Conservation (phyloP, 2,888 invertebrate species). For the Drosophila melanosoma region DNA sequence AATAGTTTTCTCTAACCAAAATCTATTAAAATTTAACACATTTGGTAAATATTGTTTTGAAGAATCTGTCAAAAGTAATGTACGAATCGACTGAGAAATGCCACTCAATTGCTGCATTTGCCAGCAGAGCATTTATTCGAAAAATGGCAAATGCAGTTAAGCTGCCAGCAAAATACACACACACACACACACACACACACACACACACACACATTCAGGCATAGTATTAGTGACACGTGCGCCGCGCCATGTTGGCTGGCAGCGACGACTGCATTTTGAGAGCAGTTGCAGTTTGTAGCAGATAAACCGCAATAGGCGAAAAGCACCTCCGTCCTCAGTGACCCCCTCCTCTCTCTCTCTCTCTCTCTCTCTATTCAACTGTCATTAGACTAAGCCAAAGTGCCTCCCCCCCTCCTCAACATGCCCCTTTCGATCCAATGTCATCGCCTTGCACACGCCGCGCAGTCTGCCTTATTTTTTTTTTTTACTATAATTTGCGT, state of each 20-base stretch:
- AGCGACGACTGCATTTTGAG: conserved; percentile 50
- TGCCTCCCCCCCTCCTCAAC: not conserved
- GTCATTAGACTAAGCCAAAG: conserved; percentile 46
- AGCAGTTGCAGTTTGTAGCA: conserved; percentile 47
- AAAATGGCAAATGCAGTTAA: conserved; percentile 50
- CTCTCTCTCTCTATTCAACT: conserved; percentile 13
- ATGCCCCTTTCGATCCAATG: conserved; percentile 22
- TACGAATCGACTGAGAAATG: conserved; percentile 12
- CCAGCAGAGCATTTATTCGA: conserved; percentile 47
- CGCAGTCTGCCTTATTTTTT: conserved; percentile 61
- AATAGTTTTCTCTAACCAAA: not conserved
- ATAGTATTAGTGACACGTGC: conserved; percentile 57
- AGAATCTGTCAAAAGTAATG: conserved; percentile 19
- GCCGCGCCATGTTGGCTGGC: conserved; percentile 74
- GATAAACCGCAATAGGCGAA: conserved; percentile 66
- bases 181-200: conserved; percentile 7
- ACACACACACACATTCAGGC: conserved; percentile 19
- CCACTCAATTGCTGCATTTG: conserved; percentile 17
- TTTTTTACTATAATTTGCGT: conserved; percentile 71
- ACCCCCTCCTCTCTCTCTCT: conserved; percentile 22
- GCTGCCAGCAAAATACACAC: conserved; percentile 41
- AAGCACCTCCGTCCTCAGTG: not conserved
- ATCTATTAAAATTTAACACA: conserved; percentile 4
- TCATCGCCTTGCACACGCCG: conserved; percentile 68
- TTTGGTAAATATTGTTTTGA: not conserved